phyloP scores from a whole-genome alignment of 2,888 invertebrate genomes.

The Byasa hedistus region DNA sequence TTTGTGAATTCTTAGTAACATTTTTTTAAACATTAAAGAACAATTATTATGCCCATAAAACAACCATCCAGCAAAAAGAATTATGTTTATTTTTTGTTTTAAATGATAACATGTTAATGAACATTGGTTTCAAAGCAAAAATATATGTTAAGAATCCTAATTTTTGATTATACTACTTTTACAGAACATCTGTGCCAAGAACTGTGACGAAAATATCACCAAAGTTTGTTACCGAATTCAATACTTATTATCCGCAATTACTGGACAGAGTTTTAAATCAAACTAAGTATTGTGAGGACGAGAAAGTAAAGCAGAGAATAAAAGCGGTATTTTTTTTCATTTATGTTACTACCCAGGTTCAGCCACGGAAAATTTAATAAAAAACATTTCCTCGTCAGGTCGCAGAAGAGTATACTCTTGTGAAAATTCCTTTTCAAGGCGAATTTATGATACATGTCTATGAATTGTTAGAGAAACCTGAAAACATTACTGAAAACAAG shows the following conservation, averaged over 20 bases:
- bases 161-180: too few relatives aligned
- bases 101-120: too few relatives aligned
- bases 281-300: neutral
- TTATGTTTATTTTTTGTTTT: too few relatives aligned
- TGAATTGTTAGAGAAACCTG: neutral
- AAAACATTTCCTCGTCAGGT: neutral
- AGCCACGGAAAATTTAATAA: neutral
- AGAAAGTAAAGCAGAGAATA: neutral
- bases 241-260: neutral
- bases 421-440: neutral
- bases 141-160: too few relatives aligned
- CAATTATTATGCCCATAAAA: too few relatives aligned
- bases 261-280: neutral
- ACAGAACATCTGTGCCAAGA: neutral
- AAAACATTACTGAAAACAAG: neutral
- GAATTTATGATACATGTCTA: neutral
- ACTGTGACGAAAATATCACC: neutral
- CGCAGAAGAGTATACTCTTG: neutral
- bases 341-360: neutral
- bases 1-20: too few relatives aligned
- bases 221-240: slow-evolving; percentile 1
- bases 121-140: too few relatives aligned
- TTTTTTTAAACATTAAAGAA: too few relatives aligned
- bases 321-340: neutral
- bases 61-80: too few relatives aligned